Conservation (phyloP, 2,888 invertebrate genomes). For the Asteroscopus sphinx region DNA sequence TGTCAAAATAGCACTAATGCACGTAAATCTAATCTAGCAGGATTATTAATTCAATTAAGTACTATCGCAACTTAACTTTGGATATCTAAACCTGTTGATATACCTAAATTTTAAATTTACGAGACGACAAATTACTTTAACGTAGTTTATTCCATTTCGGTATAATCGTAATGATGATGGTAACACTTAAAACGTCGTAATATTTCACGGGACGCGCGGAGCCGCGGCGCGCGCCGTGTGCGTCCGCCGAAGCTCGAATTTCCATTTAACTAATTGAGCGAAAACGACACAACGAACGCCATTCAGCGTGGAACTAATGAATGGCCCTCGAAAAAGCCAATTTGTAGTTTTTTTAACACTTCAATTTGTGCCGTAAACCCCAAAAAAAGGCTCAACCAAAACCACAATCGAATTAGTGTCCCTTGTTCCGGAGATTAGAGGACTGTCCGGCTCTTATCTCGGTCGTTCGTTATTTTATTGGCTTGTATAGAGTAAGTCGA, state of each 20-base stretch:
- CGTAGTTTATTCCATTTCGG: slow-evolving; percentile 48
- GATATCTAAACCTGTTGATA: slow-evolving; percentile 43
- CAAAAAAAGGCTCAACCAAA: slow-evolving; percentile 87
- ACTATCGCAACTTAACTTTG: slow-evolving; percentile 17
- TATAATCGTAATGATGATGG: slow-evolving; percentile 56
- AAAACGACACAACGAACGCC: slow-evolving; percentile 87
- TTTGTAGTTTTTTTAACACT: slow-evolving; percentile 90
- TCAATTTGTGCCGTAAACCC: slow-evolving; percentile 89
- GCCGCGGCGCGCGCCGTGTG: slow-evolving; percentile 66
- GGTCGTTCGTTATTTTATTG: slow-evolving; percentile 90
- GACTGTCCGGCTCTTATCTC: slow-evolving; percentile 89
- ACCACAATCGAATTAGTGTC: slow-evolving; percentile 90
- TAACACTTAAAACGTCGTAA: slow-evolving; percentile 59
- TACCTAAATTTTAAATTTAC: slow-evolving; percentile 53
- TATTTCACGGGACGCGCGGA: slow-evolving; percentile 49
- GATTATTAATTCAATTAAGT: slow-evolving; percentile 43
- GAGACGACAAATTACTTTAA: slow-evolving; percentile 46
- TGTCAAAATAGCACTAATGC: slow-evolving; percentile 16
- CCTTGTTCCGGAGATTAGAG: slow-evolving; percentile 90
- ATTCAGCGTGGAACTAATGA: slow-evolving; percentile 87
- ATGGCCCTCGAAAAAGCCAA: slow-evolving; percentile 87
- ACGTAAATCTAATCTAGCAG: not conserved
- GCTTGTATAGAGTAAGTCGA: slow-evolving; percentile 89
- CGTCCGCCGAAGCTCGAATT: slow-evolving; percentile 73
- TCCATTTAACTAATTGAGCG: slow-evolving; percentile 89